Base-by-base conservation (phyloP, 1,140 invertebrate genomes). In the Heliothis subflexa region DNA sequence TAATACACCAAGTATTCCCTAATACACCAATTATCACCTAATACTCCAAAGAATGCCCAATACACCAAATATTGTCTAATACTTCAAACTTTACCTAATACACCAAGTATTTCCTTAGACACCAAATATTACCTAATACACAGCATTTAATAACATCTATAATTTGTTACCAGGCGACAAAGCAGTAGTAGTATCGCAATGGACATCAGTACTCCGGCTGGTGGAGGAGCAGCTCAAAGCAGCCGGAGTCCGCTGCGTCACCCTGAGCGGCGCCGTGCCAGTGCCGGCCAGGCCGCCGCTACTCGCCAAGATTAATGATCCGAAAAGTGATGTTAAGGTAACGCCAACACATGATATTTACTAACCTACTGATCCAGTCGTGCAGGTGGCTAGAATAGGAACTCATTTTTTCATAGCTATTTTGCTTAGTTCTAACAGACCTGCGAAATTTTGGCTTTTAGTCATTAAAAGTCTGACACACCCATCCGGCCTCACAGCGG, bases 131-230 rank as follows among this genome's bases (percentile, higher is more conserved):
- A 33, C 13, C 4, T 50, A 50, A 52, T 0, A 52, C 1, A n/a
- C 13, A n/a, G 16, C 11, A 52, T 14, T 12, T 14, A 52, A 52
- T 52, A n/a, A 50, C 14, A 14, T 50, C 11, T 3, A 50, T 16
- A 72, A 21, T 78, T n/a, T 66, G 1, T 61, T 45, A 21, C 84
- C 86, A 83, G 90, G 93, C n/a, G 97, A 98, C 76, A 98, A 98
- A 88, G 95, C 96, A n/a, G 96, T 99, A 2, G 95, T 99, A 9
- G 97, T 99, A 1, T 98, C 98, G 0, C 98, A 99, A 88, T 99
- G 98, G 98, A 97, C 97, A 0, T 96, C 95, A 0, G 96, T 98
- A 85, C 89, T 99, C 7, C 89, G 96, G 1, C 95, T 99, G 33
- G 91, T 99, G 13, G 95, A 95, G 40, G 77, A 87, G 0, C 96